Percentiles rank a stretch among this genome's conserved stretches.
Evolutionary conservation across 2,113 vertebrate genomes (phyloP).

Genomic region (Elanoides forficatus): DNA sequence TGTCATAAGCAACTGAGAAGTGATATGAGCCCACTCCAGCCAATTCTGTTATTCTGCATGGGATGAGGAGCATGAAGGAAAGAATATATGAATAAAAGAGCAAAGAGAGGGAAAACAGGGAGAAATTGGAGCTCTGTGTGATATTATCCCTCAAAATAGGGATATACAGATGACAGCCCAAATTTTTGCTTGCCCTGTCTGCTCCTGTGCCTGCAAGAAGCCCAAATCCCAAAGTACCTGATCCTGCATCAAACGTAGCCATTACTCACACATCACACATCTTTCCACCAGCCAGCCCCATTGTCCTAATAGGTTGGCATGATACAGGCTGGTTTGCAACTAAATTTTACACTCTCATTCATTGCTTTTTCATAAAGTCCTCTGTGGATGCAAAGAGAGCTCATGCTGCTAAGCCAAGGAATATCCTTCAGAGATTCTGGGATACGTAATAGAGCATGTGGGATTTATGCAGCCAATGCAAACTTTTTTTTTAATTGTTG

Average conservation of each 20-base stretch:
- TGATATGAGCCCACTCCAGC: background rate
- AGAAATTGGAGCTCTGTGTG: background rate
- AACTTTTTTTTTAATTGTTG: background rate
- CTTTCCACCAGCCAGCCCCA: background rate
- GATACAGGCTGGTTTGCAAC: background rate
- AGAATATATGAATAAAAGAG: background rate
- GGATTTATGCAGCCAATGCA: background rate
- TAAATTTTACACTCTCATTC: background rate
- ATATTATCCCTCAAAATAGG: background rate
- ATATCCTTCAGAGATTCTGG: background rate
- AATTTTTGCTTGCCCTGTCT: background rate
- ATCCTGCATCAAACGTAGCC: rapidly evolving
- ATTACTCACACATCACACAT: background rate
- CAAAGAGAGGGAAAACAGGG: background rate
- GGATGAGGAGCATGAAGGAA: background rate
- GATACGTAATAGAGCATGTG: rapidly evolving
- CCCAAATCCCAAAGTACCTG: rapidly evolving
- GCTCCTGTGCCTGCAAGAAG: background rate
- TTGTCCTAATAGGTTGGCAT: rapidly evolving
- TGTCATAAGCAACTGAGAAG: background rate
- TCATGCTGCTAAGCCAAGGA: background rate
- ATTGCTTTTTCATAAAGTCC: background rate
- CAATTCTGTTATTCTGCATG: background rate
- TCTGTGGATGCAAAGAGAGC: background rate
- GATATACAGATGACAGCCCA: background rate